A percentile compares a stretch with the other conserved stretches of the same genome.
Evolutionary conservation across 2,113 vertebrate genomes (phyloP).

Genomic region (Leptosomus discolor): DNA sequence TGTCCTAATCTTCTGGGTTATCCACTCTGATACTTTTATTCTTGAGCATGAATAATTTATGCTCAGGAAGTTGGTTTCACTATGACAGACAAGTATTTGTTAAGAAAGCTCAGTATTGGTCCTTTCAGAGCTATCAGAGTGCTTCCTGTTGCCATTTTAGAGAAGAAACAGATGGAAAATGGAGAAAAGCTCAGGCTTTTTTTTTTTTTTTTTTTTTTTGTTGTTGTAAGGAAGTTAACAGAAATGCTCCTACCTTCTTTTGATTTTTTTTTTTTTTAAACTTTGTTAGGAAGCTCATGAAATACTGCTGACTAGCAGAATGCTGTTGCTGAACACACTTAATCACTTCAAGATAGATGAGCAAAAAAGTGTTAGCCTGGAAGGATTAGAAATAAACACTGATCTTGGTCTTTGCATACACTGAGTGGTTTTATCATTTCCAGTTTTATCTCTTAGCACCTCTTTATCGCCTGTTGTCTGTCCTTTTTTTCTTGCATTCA

Average conservation of each 20-base stretch:
- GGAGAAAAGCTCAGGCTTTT: background rate
- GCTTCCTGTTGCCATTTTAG: slow-evolving; percentile 22
- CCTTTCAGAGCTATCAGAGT: background rate
- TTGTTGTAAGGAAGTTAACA: background rate
- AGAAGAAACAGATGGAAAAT: background rate
- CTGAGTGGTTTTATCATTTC: background rate
- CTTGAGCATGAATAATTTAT: slow-evolving; percentile 40
- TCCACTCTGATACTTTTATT: slow-evolving; percentile 16
- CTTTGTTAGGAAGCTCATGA: background rate
- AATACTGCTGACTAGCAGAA: background rate
- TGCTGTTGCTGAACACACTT: background rate
- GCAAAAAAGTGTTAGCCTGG: background rate
- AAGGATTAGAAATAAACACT: background rate
- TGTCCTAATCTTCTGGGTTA: slow-evolving; percentile 20
- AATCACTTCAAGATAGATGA: background rate
- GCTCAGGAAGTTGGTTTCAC: background rate
- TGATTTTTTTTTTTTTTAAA: background rate
- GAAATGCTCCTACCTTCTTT: background rate
- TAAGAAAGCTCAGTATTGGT: background rate
- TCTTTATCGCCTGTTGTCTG: background rate
- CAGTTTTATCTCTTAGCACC: background rate
- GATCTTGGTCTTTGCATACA: background rate
- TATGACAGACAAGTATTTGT: slow-evolving; percentile 12
- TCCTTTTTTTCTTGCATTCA: background rate
- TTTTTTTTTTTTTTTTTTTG: background rate